Percentiles rank a stretch among this genome's conserved stretches.
Conservation (phyloP, 53 echinoderm and acorn worm genomes). For the Crossaster papposus region DNA sequence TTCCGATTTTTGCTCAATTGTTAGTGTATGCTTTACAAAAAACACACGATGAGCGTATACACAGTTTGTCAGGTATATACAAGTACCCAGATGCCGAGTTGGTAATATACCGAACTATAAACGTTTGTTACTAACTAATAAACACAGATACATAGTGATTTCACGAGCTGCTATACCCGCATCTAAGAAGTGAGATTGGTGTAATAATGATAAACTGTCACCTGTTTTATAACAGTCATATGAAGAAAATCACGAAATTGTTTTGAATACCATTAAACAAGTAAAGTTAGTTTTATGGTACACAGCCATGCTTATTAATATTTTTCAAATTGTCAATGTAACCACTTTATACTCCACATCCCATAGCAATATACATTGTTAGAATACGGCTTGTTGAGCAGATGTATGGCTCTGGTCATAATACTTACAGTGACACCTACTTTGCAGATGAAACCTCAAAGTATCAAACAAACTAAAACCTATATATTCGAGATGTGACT, state of each 20-base stretch:
- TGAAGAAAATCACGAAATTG: background rate
- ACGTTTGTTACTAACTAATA: too few species aligned
- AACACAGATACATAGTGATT: too few species aligned
- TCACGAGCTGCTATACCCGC: too few species aligned
- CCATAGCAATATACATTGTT: background rate
- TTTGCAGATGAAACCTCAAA: constrained; percentile 7
- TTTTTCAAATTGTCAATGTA: background rate
- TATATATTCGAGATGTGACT: background rate
- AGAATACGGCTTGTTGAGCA: background rate
- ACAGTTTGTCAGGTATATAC: too few species aligned
- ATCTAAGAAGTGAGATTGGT: too few species aligned
- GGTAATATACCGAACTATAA: too few species aligned
- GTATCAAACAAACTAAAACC: background rate
- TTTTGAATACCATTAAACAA: background rate
- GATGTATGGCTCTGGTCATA: background rate
- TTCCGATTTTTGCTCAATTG: too few species aligned
- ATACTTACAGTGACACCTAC: background rate
- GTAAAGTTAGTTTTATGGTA: background rate
- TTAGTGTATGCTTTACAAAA: too few species aligned
- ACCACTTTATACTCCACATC: background rate
- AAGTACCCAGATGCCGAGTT: too few species aligned
- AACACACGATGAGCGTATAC: too few species aligned
- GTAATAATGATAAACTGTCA: too few species aligned
- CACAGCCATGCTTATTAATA: background rate
- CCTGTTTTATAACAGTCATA: background rate